Percentiles rank a stretch among this genome's conserved stretches.
Conservation (phyloP, 2,888 invertebrate genomes). For the Seira ritae region DNA sequence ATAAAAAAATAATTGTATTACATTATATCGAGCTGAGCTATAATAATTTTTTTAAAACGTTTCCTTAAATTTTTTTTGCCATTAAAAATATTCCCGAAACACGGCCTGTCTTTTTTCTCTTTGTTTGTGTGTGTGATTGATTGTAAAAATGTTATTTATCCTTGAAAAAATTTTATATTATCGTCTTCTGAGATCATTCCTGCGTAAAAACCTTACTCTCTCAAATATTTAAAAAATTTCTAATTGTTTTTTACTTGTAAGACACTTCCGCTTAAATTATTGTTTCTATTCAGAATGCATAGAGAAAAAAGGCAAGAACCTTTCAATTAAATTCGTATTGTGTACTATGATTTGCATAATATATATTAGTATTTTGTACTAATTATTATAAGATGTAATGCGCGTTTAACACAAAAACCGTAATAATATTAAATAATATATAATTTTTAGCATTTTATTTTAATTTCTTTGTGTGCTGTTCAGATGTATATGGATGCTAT, state of each 20-base stretch:
- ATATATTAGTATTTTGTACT: too few relatives aligned
- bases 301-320: background rate
- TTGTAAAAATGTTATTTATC: too few relatives aligned
- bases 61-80: slow-evolving; percentile 40
- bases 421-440: slow-evolving; percentile 25
- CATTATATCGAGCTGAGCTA: slow-evolving; percentile 52
- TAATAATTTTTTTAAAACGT: slow-evolving; percentile 5
- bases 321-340: background rate
- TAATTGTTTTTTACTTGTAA: too few relatives aligned
- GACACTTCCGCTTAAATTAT: background rate
- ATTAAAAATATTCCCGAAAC: too few relatives aligned
- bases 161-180: too few relatives aligned
- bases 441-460: slow-evolving; percentile 35
- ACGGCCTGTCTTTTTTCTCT: too few relatives aligned
- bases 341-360: too few relatives aligned
- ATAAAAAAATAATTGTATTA: slow-evolving; percentile 20
- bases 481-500: slow-evolving; percentile 64
- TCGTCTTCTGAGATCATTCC: too few relatives aligned
- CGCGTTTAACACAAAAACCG: background rate
- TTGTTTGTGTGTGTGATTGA: too few relatives aligned
- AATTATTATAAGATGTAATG: too few relatives aligned
- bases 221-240: too few relatives aligned
- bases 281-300: background rate
- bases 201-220: too few relatives aligned
- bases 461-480: slow-evolving; percentile 65